Evolutionary conservation across 2,888 invertebrate genomes (phyloP).

Genomic region (Stegophylla sp.): DNA sequence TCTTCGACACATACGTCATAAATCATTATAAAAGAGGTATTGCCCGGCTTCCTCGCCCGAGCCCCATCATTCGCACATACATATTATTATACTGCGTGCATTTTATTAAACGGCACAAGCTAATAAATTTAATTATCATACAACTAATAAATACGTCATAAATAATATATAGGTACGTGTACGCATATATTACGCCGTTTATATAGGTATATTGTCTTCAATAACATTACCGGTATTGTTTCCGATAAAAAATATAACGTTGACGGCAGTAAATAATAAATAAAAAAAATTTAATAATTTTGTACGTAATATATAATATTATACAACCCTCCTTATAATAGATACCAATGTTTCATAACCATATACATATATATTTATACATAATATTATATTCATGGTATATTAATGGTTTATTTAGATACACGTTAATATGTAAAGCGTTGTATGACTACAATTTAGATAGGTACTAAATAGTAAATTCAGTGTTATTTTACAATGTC

Average conservation of each 20-base stretch:
- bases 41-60: not conserved
- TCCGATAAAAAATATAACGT: not conserved
- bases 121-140: slow-evolving; percentile 48
- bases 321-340: not conserved
- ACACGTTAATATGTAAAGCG: no score
- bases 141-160: slow-evolving; percentile 38
- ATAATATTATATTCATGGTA: no score
- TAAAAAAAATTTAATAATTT: not conserved
- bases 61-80: not conserved
- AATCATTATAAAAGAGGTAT: slow-evolving; percentile 29
- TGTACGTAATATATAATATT: not conserved
- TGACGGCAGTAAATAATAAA: not conserved
- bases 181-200: not conserved
- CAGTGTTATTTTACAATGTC: no score
- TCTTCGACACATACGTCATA: slow-evolving; percentile 14
- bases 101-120: slow-evolving; percentile 35
- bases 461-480: no score
- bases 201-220: not conserved
- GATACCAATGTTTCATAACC: no score
- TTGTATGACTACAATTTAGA: no score
- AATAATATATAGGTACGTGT: not conserved
- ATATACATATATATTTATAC: not conserved
- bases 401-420: no score
- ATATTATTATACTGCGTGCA: not conserved
- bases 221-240: slow-evolving; percentile 2